Evolutionary conservation across 2,113 vertebrate species (phyloP).

Genomic region (Ictalurus punctatus): DNA sequence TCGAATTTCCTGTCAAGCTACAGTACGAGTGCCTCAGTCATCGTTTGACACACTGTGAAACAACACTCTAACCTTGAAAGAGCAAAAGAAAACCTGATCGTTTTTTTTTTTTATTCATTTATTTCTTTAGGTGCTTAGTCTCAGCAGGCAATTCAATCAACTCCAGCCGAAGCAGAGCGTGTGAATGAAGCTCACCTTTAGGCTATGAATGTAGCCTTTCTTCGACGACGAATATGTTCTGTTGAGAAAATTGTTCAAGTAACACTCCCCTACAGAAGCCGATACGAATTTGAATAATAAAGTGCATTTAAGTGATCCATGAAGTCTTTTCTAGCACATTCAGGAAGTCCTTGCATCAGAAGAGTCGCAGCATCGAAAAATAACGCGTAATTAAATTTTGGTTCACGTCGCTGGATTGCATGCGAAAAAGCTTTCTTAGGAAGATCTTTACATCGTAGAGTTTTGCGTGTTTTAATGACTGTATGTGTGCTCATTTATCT

Average conservation of each 20-base stretch:
- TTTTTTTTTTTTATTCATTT: slow-evolving; percentile 22
- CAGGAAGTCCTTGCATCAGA: not conserved
- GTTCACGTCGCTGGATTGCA: not conserved
- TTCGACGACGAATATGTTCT: slow-evolving; percentile 27
- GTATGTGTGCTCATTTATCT: not conserved
- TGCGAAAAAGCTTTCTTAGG: not conserved
- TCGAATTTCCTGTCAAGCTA: slow-evolving; percentile 27
- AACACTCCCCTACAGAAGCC: not conserved
- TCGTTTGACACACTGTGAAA: slow-evolving; percentile 38
- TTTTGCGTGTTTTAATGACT: slow-evolving; percentile 22
- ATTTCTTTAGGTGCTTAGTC: slow-evolving; percentile 47
- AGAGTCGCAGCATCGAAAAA: not conserved
- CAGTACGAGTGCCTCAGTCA: slow-evolving; percentile 16
- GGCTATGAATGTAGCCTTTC: slow-evolving; percentile 13
- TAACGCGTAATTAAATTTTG: not conserved
- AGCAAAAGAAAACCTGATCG: slow-evolving; percentile 56
- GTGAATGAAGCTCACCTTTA: slow-evolving; percentile 18
- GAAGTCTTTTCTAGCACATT: not conserved
- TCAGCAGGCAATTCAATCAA: slow-evolving; percentile 57
- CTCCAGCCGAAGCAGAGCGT: slow-evolving; percentile 26
- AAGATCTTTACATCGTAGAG: slow-evolving; percentile 1
- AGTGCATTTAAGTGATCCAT: not conserved
- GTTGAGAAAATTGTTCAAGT: not conserved
- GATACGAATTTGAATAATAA: not conserved
- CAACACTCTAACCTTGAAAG: slow-evolving; percentile 52